phyloP scores from a whole-genome alignment of 1,140 invertebrate species.

The Heliconius hermathena region DNA sequence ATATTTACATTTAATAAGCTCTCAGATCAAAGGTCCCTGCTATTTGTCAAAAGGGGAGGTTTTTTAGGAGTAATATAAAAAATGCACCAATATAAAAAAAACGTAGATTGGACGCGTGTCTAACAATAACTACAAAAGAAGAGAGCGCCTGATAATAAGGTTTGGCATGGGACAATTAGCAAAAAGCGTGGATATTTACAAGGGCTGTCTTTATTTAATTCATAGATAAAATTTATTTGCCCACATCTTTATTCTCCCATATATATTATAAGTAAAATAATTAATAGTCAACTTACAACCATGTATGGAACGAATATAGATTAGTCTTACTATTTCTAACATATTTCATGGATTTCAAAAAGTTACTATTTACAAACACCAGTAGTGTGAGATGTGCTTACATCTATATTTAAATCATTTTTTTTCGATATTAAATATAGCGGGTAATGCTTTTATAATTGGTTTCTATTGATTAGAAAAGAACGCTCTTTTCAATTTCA shows the following conservation, averaged over 20 bases:
- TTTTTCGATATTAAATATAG: not conserved
- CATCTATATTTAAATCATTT: not conserved
- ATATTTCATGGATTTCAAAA: not conserved
- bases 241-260: not conserved
- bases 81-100: constrained; percentile 39
- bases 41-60: constrained; percentile 74
- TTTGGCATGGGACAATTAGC: constrained; percentile 25
- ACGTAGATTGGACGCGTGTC: constrained; percentile 59
- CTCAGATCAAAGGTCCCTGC: constrained; percentile 75
- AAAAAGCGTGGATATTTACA: constrained; percentile 2
- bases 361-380: not conserved
- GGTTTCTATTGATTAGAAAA: constrained; percentile 1
- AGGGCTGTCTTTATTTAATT: constrained; percentile 10
- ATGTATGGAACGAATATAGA: no score
- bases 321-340: not conserved
- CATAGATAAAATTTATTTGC: not conserved
- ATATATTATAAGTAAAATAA: no score
- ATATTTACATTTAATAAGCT: constrained; percentile 81
- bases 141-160: constrained; percentile 49
- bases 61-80: constrained; percentile 54
- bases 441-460: not conserved
- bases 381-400: not conserved
- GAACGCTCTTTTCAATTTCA: not conserved
- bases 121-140: constrained; percentile 46
- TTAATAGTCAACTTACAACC: no score